Evolutionary conservation across 1,140 invertebrate genomes (phyloP).

Genomic region (Pseudomyrmex sp.): DNA sequence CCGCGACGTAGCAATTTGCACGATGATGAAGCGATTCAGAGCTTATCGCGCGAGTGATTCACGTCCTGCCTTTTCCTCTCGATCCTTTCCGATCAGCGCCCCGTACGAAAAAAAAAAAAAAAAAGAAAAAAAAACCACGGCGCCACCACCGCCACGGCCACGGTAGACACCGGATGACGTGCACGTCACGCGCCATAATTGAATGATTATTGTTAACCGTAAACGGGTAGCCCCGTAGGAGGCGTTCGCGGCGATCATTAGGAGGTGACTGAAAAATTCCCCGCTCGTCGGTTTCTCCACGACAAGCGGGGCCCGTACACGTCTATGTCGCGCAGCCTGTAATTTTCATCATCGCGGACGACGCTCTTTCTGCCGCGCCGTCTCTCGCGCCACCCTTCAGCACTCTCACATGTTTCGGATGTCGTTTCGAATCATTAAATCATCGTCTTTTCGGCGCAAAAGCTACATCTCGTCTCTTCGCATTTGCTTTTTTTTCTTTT

Average conservation of each 20-base stretch:
- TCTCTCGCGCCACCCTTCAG: slow-evolving; percentile 3
- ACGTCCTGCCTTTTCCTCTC: neutral
- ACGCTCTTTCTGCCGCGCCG: neutral
- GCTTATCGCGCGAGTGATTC: slow-evolving; percentile 38
- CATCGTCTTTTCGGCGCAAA: slow-evolving; percentile 63
- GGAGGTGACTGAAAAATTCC: slow-evolving; percentile 63
- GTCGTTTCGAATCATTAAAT: slow-evolving; percentile 72
- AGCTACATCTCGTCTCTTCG: slow-evolving; percentile 39
- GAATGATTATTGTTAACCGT: slow-evolving; percentile 77
- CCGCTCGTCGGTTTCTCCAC: slow-evolving; percentile 43
- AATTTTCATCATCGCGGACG: slow-evolving; percentile 68
- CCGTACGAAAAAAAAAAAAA: neutral
- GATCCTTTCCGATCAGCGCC: slow-evolving; percentile 22
- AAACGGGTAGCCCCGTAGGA: slow-evolving; percentile 66
- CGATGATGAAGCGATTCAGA: slow-evolving; percentile 42
- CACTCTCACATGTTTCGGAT: slow-evolving; percentile 42
- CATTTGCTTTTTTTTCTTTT: neutral
- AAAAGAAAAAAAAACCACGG: slow-evolving; percentile 55
- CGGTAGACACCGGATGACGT: slow-evolving; percentile 54
- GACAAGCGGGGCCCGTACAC: slow-evolving; percentile 39
- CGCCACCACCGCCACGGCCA: slow-evolving; percentile 34
- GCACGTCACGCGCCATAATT: slow-evolving; percentile 76
- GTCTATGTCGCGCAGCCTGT: slow-evolving; percentile 65
- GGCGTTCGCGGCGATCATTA: slow-evolving; percentile 61
- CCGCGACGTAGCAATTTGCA: slow-evolving; percentile 45